Conservation (phyloP, 2,888 invertebrate species). For the Chouioia cunea region DNA sequence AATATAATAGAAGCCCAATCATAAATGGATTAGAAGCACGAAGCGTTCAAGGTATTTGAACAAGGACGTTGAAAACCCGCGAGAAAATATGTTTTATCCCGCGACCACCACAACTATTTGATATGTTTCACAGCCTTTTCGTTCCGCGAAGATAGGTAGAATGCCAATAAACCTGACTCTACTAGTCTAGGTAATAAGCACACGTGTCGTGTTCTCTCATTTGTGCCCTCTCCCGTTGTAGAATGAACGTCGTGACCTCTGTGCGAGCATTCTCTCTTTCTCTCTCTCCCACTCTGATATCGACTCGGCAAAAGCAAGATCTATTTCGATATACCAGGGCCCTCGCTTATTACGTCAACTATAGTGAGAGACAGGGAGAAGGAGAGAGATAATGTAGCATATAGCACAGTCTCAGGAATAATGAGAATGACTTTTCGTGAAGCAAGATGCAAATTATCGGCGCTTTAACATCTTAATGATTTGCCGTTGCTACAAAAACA, state of each 20-base stretch:
- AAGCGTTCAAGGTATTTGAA: no score
- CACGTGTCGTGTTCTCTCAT: no score
- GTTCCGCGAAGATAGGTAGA: no score
- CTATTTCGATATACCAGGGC: constrained; percentile 31
- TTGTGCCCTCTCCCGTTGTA: background rate
- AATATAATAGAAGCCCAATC: no score
- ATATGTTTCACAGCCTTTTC: no score
- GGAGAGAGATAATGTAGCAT: constrained; percentile 18
- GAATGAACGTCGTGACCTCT: constrained; percentile 33
- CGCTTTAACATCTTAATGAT: constrained; percentile 42
- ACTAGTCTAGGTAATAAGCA: no score
- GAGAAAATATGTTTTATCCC: no score
- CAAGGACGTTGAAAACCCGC: no score
- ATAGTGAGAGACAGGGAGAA: background rate
- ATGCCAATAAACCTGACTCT: no score
- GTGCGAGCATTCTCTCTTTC: constrained; percentile 32
- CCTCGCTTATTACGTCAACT: constrained; percentile 14
- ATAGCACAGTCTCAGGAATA: background rate
- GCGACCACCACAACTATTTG: no score
- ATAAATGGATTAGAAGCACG: no score
- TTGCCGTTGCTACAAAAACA: constrained; percentile 6
- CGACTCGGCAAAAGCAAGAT: constrained; percentile 31
- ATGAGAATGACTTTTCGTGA: constrained; percentile 38
- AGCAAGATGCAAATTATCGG: constrained; percentile 42
- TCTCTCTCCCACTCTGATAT: constrained; percentile 27